Percentiles rank a stretch among this genome's conserved stretches.
Evolutionary conservation across 2,888 invertebrate species (phyloP).

Genomic region (Carcina quercana): DNA sequence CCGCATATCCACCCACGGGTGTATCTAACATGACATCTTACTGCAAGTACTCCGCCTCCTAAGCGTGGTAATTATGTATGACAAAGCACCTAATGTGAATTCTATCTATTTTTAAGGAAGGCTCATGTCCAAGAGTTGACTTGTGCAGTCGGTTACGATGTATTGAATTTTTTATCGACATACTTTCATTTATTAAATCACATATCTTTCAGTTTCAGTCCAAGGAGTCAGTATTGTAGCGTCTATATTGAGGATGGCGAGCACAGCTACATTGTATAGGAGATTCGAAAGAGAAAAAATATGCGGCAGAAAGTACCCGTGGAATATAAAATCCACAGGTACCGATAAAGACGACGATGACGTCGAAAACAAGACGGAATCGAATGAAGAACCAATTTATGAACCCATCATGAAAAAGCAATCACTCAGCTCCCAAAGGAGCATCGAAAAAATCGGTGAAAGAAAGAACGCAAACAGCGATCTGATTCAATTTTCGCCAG

Average conservation of each 20-base stretch:
- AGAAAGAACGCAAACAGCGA: constrained; percentile 35
- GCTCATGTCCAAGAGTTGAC: too few species aligned
- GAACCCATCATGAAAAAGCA: constrained; percentile 36
- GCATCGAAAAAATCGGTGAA: constrained; percentile 17
- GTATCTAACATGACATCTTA: too few species aligned
- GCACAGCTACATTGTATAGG: constrained; percentile 81
- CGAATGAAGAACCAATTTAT: constrained; percentile 32
- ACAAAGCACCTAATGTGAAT: too few species aligned
- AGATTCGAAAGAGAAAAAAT: constrained; percentile 86
- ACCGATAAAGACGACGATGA: neutral
- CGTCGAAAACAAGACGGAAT: neutral
- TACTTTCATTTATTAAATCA: too few species aligned
- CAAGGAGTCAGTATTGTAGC: constrained; percentile 80
- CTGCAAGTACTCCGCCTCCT: too few species aligned
- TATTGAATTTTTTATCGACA: too few species aligned
- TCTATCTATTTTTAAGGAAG: too few species aligned
- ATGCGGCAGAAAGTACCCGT: constrained; percentile 82
- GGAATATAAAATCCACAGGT: constrained; percentile 51
- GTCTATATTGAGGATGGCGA: constrained; percentile 80
- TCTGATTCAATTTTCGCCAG: constrained; percentile 56
- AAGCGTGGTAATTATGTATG: too few species aligned
- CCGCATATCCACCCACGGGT: too few species aligned
- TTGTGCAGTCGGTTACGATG: too few species aligned
- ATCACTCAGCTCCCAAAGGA: constrained; percentile 24
- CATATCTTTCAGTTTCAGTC: constrained; percentile 74